A percentile compares a stretch with the other conserved stretches of the same genome.
These are phyloP conservation scores for Gavialis gangeticus DNA, from an alignment of 2,113 vertebrate species.

Conservation along the genomic window DNA sequence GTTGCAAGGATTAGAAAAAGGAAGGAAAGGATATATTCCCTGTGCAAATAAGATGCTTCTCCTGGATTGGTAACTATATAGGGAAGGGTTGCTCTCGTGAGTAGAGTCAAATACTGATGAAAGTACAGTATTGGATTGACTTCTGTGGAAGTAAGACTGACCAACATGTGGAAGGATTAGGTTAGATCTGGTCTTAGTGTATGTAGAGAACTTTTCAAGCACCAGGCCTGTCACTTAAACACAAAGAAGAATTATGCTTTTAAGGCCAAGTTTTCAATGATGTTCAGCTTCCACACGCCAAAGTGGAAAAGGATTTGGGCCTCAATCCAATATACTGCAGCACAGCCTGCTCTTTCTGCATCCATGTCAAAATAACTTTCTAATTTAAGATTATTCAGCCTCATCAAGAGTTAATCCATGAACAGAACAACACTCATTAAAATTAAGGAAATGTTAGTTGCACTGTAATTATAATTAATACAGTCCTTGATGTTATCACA, in stretches of 20 bases:
- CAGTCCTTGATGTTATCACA: constrained; percentile 10
- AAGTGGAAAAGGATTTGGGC: constrained; percentile 6
- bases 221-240: background rate
- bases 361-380: background rate
- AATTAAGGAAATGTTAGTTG: constrained; percentile 46
- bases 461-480: constrained; percentile 27
- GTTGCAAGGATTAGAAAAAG: too few relatives aligned
- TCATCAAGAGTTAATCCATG: background rate
- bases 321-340: background rate
- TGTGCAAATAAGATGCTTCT: too few relatives aligned
- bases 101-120: too few relatives aligned
- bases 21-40: too few relatives aligned
- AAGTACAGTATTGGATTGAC: background rate
- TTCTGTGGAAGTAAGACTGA: background rate
- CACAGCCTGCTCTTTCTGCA: background rate
- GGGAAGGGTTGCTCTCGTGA: too few relatives aligned
- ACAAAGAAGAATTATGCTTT: background rate
- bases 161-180: background rate
- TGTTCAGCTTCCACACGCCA: background rate
- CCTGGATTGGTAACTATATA: too few relatives aligned
- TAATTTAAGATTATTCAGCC: background rate
- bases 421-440: constrained; percentile 14
- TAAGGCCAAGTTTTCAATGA: background rate
- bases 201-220: background rate
- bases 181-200: background rate